Base-by-base conservation (phyloP, 2,888 invertebrate genomes). In the Noctua fimbriata region DNA sequence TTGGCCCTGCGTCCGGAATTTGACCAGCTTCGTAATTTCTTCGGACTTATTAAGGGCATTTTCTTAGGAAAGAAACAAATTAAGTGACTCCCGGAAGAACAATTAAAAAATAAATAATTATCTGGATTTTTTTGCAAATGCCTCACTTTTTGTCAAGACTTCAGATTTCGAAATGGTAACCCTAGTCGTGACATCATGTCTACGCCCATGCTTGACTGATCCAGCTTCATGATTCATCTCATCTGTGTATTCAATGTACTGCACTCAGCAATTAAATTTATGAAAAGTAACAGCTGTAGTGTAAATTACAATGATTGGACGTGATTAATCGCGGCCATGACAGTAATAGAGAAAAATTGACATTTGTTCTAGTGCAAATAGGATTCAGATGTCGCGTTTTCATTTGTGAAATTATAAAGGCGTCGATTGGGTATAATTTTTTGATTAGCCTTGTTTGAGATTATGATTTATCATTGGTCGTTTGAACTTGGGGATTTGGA, bases 201-300 rank as follows among this genome's bases (percentile, higher is more conserved):
- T 81, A 90, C 92, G 91, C 91, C 90, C 88, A 90, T 91, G 85
- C 85, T 87, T 77, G 81, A 85, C 82, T 82, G 85, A 81, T 84
- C 75, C 82, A 69, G 67, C 52, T 82, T 87, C 79, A 81, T 92
- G 92, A 92, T 88, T 92, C 92, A 92, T 86, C 75, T 85, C 81
- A 73, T 79, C 69, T 86, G 79, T 41, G 63, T 76, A 47, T 82
- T 67, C 67, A 71, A 71, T 82, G 81, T 85, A 76, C 32, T 85
- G 76, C 85, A 85, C 60, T 72, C 49, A 28, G 67, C 81, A 71
- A 88, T 88, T 79, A 75, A 73, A 79, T 83, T 71, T 67, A 82
- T 77, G 73, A 87, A 79, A 85, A 70, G 60, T 69, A 78, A 86
- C 83, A 88, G 87, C 87, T 88, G 87, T 83, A 78, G 81, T 87